Base-by-base conservation (phyloP, 2,113 vertebrate species). In the Motacilla alba region DNA sequence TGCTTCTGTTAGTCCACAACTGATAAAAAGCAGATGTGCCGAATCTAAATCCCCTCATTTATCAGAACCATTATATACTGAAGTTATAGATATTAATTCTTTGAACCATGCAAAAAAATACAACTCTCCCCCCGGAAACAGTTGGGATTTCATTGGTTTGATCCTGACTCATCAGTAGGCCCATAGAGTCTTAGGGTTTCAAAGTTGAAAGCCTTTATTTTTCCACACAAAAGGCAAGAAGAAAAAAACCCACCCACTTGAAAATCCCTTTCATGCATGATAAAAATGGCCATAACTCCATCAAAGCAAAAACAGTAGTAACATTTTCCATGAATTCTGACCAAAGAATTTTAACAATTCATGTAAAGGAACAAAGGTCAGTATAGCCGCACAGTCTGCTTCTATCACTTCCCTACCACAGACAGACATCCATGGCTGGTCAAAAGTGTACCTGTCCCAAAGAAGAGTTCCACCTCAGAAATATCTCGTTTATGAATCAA, bases 11-110 rank as follows among this genome's bases (percentile, higher is more conserved):
- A 64, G 47, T 73, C 68, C 27, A 74, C 30, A 80, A 80, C 49
- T 73, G 78, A 94, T 55, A 74, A 93, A 91, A 95, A 88, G 81
- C 93, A 95, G 74, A 70, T 91, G 90, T 67, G 43, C 22, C 74
- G 33, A 69, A 59, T 31, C 43, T 63, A 93, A 91, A 73, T 5
- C 0, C 20, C 33, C 19, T 74, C 59, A 74, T 95, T 93, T 83
- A 94, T 82, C 69, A 75, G 46, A 85, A 53, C 44, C 31, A 72
- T 78, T 81, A 79, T 69, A 87, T 18, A 73, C 52, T 68, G 58
- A 87, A 93, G 78, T 79, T 91, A 76, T 1, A 89, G 46, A 75
- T 60, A 90, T 49, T 91, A 79, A 91, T 84, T 83, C 78, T 94
- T 88, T 90, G 75, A 94, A 90, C 43, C 35, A 73, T 14, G 50